Evolutionary conservation across 1,140 invertebrate genomes (phyloP).

Genomic region (Drosophila littoralis): DNA sequence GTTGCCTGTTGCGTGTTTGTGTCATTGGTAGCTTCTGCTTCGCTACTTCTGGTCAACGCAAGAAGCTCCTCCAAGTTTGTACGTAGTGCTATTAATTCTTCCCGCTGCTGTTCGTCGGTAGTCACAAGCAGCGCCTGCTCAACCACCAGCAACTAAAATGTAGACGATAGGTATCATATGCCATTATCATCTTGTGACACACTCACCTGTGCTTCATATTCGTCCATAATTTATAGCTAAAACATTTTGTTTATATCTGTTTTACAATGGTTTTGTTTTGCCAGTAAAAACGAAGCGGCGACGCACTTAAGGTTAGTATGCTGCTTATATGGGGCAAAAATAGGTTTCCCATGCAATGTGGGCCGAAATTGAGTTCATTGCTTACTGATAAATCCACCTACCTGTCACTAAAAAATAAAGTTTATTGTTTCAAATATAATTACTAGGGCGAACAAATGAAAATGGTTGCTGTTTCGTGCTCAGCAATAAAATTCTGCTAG

Average conservation of each 20-base stretch:
- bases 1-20: neutral
- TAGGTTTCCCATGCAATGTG: neutral
- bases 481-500: neutral
- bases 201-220: conserved; percentile 72
- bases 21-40: neutral
- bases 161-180: neutral
- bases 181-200: neutral
- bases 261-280: neutral
- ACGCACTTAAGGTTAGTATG: conserved; percentile 17
- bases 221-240: conserved; percentile 43
- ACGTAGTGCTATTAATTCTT: conserved; percentile 87
- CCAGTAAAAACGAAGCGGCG: conserved; percentile 9
- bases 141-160: conserved; percentile 87
- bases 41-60: conserved; percentile 86
- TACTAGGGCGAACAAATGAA: neutral
- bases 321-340: neutral
- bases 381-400: too few relatives aligned
- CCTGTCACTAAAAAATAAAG: neutral
- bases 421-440: neutral
- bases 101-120: conserved; percentile 85
- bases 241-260: conserved; percentile 35
- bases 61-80: conserved; percentile 88
- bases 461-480: neutral
- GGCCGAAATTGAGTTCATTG: neutral
- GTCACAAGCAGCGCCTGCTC: conserved; percentile 86